Evolutionary conservation across 2,888 invertebrate genomes (phyloP).

Genomic region (Prionchulus punctatus): DNA sequence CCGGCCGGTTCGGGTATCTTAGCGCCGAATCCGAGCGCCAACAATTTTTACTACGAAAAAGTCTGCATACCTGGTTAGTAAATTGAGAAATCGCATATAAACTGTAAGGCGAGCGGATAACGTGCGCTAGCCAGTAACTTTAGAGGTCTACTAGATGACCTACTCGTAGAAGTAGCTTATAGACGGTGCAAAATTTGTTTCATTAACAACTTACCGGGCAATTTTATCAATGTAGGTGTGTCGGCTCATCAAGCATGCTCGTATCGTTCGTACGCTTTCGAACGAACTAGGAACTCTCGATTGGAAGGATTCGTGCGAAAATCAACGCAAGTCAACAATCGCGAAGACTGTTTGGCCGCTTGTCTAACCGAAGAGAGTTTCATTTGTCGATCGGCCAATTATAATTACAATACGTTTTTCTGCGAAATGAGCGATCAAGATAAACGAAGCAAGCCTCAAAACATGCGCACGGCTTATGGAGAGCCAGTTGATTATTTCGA

Average conservation of each 20-base stretch:
- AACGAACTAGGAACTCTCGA: conserved; percentile 39
- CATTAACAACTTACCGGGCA: too few relatives aligned
- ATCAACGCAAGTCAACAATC: conserved; percentile 33
- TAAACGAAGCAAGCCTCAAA: conserved; percentile 38
- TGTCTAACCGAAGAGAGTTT: conserved; percentile 39
- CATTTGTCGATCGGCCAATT: conserved; percentile 41
- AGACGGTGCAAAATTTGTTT: too few relatives aligned
- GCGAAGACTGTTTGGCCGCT: conserved; percentile 39
- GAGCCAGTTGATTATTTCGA: conserved; percentile 41
- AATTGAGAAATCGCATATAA: neutral
- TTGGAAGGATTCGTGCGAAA: conserved; percentile 38
- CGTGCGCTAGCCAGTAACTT: too few relatives aligned
- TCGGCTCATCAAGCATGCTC: conserved; percentile 31
- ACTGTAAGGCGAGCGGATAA: neutral
- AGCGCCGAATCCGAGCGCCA: conserved; percentile 30
- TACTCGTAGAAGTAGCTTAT: too few relatives aligned
- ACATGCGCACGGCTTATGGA: conserved; percentile 36
- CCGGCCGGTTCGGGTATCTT: conserved; percentile 27
- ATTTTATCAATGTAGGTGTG: conserved; percentile 19
- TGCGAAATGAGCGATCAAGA: conserved; percentile 41
- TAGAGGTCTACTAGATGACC: too few relatives aligned
- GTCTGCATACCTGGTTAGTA: conserved; percentile 30
- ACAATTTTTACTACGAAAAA: conserved; percentile 35
- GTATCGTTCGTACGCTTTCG: conserved; percentile 36
- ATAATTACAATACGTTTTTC: conserved; percentile 36